Conservation (phyloP, 2,797 vertebrate species). For the Darevskia nairensis region DNA sequence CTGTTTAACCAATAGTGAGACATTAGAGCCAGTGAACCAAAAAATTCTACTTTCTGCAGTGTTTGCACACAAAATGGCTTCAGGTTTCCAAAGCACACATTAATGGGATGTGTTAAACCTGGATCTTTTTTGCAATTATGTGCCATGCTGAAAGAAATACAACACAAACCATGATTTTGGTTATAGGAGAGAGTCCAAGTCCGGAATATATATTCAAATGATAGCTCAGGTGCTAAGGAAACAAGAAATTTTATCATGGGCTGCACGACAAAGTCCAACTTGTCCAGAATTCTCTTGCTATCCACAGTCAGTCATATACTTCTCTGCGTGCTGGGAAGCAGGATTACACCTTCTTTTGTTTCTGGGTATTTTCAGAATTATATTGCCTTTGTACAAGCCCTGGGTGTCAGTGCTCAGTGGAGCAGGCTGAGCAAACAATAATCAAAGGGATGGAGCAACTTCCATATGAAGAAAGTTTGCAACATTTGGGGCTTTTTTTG, state of each 20-base stretch:
- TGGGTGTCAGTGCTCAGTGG: too few relatives aligned
- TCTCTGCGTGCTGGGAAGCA: too few relatives aligned
- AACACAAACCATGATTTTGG: constrained; percentile 23
- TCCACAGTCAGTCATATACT: neutral
- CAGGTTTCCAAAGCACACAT: constrained; percentile 51
- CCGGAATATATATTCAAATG: neutral
- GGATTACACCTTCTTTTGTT: too few relatives aligned
- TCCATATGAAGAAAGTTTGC: too few relatives aligned
- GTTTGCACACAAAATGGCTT: constrained; percentile 69
- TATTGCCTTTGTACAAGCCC: too few relatives aligned
- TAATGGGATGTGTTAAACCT: constrained; percentile 54
- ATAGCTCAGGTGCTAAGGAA: neutral
- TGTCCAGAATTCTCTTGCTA: neutral
- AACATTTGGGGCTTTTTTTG: too few relatives aligned
- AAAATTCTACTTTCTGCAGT: constrained; percentile 64
- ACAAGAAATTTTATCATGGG: neutral
- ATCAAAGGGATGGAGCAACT: too few relatives aligned
- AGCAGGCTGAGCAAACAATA: too few relatives aligned
- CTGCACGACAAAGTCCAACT: neutral
- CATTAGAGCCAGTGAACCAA: constrained; percentile 50
- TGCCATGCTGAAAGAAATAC: constrained; percentile 76
- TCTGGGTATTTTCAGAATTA: too few relatives aligned
- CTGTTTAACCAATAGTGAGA: constrained; percentile 59
- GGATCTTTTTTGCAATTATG: constrained; percentile 76
- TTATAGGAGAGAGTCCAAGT: neutral